Conservation (phyloP, 1,140 invertebrate species). For the Hycleus cichorii region DNA sequence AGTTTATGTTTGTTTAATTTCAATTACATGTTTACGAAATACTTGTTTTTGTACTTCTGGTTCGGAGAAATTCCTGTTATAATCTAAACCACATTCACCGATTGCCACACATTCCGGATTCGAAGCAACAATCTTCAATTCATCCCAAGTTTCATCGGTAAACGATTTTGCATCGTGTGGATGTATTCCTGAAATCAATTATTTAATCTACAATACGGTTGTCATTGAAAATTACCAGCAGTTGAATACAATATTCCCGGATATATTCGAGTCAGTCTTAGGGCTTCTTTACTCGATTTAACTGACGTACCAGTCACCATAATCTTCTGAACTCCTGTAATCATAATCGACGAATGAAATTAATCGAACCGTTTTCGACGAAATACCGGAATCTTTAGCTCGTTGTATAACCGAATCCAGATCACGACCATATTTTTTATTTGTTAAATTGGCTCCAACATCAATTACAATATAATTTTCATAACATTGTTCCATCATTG, state of each 20-base stretch:
- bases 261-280: conserved; percentile 79
- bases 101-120: conserved; percentile 89
- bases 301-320: conserved; percentile 89
- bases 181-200: conserved; percentile 64
- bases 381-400: conserved; percentile 80
- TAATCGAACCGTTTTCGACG: background rate
- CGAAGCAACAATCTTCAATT: conserved; percentile 62
- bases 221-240: conserved; percentile 56
- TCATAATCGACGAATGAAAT: conserved; percentile 48
- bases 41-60: conserved; percentile 77
- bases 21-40: conserved; percentile 76
- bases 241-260: conserved; percentile 87
- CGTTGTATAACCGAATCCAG: conserved; percentile 86
- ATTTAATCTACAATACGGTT: background rate
- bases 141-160: conserved; percentile 66
- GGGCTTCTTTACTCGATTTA: conserved; percentile 81
- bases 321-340: conserved; percentile 91
- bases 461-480: conserved; percentile 89
- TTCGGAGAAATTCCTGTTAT: conserved; percentile 89
- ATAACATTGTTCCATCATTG: conserved; percentile 53
- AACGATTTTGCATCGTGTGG: conserved; percentile 94
- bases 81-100: conserved; percentile 91
- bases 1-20: background rate
- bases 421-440: conserved; percentile 89
- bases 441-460: conserved; percentile 89